These are phyloP conservation scores for Zosterops borbonicus DNA, from an alignment of 2,113 vertebrate genomes.

Conservation along the genomic window DNA sequence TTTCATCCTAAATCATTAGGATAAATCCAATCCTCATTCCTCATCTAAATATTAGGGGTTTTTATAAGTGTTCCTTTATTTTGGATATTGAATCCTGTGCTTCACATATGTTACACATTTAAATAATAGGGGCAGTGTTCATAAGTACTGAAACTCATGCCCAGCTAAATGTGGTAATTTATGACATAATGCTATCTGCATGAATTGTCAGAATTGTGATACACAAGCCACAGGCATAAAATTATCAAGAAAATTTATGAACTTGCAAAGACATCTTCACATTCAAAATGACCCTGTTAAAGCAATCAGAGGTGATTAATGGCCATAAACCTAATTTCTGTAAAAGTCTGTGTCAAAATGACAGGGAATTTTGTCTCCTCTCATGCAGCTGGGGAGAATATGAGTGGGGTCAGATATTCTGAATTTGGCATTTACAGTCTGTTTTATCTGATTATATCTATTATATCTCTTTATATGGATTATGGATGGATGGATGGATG, in stretches of 20 bases:
- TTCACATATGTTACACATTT: not conserved
- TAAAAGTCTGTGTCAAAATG: not conserved
- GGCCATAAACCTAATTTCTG: not conserved
- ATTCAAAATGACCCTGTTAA: conserved; percentile 16
- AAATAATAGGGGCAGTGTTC: not conserved
- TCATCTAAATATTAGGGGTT: not conserved
- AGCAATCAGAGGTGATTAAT: conserved; percentile 44
- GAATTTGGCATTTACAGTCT: not conserved
- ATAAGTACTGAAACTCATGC: not conserved
- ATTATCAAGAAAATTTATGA: conserved; percentile 53
- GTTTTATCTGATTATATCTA: not conserved
- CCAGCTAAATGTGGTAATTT: conserved; percentile 54
- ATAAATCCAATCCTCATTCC: not conserved
- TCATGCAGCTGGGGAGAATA: not conserved
- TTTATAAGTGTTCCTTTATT: not conserved
- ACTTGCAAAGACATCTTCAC: conserved; percentile 31
- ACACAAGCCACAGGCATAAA: conserved; percentile 47
- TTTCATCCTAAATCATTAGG: not conserved
- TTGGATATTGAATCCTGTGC: not conserved
- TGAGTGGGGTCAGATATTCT: not conserved
- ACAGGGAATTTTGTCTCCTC: not conserved
- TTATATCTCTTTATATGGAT: not conserved
- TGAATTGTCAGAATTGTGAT: conserved; percentile 63
- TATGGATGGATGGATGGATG: not conserved
- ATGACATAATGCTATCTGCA: conserved; percentile 48